Evolutionary conservation across 2,797 vertebrate species (phyloP).

Genomic region (Acipenser oxyrinchus): DNA sequence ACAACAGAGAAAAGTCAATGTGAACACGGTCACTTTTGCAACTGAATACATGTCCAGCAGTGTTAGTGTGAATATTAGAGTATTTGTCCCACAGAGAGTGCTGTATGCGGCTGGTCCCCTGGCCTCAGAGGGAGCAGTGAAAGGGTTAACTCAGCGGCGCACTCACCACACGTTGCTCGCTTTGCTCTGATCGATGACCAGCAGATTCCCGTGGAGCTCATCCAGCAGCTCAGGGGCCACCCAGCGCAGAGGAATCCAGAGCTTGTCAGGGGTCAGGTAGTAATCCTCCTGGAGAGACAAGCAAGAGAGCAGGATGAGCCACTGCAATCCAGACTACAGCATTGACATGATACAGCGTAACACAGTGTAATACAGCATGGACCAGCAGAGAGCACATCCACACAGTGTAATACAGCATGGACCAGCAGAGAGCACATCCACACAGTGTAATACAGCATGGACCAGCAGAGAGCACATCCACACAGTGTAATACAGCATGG

Average conservation of each 20-base stretch:
- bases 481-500: not conserved
- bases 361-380: not conserved
- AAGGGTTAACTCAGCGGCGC: not conserved
- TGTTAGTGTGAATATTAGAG: no score
- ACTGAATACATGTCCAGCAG: no score
- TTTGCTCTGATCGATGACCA: conserved; percentile 85
- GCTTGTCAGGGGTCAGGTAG: conserved; percentile 81
- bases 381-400: not conserved
- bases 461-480: not conserved
- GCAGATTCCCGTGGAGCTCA: conserved; percentile 75
- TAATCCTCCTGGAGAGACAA: conserved; percentile 74
- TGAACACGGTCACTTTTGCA: no score
- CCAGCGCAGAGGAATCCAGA: conserved; percentile 90
- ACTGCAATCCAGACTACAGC: not conserved
- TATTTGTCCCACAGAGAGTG: no score
- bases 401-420: not conserved
- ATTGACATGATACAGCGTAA: not conserved
- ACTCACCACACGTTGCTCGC: conserved; percentile 86
- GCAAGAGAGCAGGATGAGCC: not conserved
- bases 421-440: not conserved
- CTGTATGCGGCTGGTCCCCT: no score
- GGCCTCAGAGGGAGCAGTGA: no score
- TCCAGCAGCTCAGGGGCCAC: conserved; percentile 84
- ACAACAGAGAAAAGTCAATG: no score
- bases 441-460: conserved; percentile 12